Percentiles rank a stretch among this genome's conserved stretches.
Conservation (phyloP, 2,888 invertebrate genomes). For the Apamea crenata region DNA sequence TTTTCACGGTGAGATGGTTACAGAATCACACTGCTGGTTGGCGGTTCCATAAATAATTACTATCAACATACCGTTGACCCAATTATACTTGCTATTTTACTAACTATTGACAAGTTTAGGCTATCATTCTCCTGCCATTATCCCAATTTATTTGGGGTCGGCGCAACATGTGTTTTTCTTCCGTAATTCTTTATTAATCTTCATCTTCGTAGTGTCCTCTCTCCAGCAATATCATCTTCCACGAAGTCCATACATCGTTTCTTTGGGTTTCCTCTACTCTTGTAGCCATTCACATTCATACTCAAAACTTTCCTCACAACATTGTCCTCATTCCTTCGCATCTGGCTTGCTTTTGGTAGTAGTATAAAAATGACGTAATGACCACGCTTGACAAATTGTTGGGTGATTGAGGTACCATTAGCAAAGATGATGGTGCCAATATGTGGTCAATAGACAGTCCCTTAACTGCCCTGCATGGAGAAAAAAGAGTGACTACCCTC, state of each 20-base stretch:
- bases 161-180: no score
- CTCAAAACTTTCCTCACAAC: neutral
- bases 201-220: no score
- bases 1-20: no score
- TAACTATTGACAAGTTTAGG: neutral
- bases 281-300: neutral
- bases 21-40: no score
- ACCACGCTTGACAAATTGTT: neutral
- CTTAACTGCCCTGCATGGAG: neutral
- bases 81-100: neutral
- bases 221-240: neutral
- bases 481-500: neutral
- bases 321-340: neutral
- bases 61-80: neutral
- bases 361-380: neutral
- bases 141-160: no score
- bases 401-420: neutral
- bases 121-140: no score
- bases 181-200: no score
- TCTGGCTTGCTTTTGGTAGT: neutral
- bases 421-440: neutral
- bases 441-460: neutral
- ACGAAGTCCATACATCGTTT: neutral
- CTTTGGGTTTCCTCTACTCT: neutral
- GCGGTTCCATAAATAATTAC: neutral